Evolutionary conservation across 1,140 invertebrate genomes (phyloP).

Genomic region (Zaprionus inermis): DNA sequence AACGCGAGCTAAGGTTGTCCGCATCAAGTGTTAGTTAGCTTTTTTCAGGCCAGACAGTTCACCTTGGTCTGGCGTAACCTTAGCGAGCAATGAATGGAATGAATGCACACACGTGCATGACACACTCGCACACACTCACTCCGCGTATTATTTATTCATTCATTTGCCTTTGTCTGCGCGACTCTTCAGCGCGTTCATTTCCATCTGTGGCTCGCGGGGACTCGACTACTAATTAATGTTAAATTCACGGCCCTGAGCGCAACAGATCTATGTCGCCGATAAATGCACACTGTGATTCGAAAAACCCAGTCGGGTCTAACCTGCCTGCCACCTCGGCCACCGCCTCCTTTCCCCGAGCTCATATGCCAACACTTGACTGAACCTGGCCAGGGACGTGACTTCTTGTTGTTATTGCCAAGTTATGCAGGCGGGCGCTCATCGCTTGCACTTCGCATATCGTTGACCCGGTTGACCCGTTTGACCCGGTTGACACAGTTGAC

Average conservation of each 20-base stretch:
- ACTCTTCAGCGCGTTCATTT: constrained; percentile 8
- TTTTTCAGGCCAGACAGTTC: constrained; percentile 3
- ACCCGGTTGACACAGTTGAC: constrained; percentile 67
- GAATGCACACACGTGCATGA: neutral
- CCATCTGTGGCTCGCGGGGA: neutral
- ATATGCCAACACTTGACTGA: neutral
- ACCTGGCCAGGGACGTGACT: constrained; percentile 26
- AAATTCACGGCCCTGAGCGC: constrained; percentile 6
- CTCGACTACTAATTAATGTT: constrained; percentile 9
- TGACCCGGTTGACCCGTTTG: constrained; percentile 71
- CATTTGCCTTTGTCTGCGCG: constrained; percentile 3
- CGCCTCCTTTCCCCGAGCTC: neutral
- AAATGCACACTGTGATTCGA: constrained; percentile 1
- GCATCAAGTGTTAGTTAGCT: neutral
- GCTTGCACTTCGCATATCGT: constrained; percentile 72
- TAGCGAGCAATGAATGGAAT: neutral
- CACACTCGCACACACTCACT: neutral
- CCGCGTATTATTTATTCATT: neutral
- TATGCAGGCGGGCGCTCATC: constrained; percentile 68
- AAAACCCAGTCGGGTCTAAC: neutral
- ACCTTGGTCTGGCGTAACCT: neutral
- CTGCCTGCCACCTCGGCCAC: neutral
- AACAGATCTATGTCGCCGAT: constrained; percentile 10
- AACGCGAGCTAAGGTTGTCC: neutral
- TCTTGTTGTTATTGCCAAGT: constrained; percentile 57